A percentile compares a stretch with the other conserved stretches of the same genome.
Evolutionary conservation across 2,113 vertebrate genomes (phyloP).

Genomic region (Seriola rivoliana): DNA sequence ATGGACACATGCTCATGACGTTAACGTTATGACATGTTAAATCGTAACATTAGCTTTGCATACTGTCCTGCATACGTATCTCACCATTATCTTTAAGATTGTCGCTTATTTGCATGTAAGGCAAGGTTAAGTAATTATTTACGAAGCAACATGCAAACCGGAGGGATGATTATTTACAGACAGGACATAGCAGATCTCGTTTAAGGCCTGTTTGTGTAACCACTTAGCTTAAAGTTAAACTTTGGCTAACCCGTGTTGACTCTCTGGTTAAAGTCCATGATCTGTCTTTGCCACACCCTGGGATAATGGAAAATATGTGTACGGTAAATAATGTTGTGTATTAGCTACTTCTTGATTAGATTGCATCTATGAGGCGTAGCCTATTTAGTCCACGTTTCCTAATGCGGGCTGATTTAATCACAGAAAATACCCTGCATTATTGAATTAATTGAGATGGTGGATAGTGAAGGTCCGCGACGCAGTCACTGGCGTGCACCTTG

Average conservation of each 20-base stretch:
- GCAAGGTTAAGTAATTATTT: conserved; percentile 8
- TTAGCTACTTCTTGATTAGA: background rate
- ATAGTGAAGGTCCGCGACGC: background rate
- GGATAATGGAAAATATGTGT: conserved; percentile 17
- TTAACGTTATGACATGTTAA: background rate
- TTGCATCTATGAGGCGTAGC: background rate
- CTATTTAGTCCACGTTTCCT: background rate
- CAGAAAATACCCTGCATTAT: background rate
- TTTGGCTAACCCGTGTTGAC: background rate
- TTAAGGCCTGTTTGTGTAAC: background rate
- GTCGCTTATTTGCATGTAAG: conserved; percentile 12
- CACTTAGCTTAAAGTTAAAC: background rate
- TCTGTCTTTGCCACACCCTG: background rate
- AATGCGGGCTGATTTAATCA: background rate
- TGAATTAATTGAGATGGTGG: background rate
- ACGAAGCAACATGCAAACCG: background rate
- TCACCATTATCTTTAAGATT: background rate
- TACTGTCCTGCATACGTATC: background rate
- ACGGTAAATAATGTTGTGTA: background rate
- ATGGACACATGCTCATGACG: background rate
- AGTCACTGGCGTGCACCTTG: background rate
- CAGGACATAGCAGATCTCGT: background rate
- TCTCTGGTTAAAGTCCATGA: conserved; percentile 21
- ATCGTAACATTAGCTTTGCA: background rate
- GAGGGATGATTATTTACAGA: conserved; percentile 24